Evolutionary conservation across 2,888 invertebrate genomes (phyloP).

Genomic region (Spialia ferax): DNA sequence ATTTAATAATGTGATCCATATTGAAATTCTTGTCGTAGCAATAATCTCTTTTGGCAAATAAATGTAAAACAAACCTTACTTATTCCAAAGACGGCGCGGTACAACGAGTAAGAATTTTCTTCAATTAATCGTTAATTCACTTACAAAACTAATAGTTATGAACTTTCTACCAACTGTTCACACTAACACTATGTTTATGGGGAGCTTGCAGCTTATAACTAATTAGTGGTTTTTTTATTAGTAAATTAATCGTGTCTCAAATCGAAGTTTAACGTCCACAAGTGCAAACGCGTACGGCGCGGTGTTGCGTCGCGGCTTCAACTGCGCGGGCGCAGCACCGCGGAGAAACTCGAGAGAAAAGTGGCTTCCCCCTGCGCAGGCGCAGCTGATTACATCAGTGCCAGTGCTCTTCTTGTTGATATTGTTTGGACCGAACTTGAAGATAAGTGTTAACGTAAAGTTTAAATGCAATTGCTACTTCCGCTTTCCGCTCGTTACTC

Average conservation of each 20-base stretch:
- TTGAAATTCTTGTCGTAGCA: no score
- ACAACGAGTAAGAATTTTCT: slow-evolving; percentile 53
- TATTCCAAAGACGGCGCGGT: slow-evolving; percentile 63
- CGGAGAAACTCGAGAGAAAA: slow-evolving; percentile 82
- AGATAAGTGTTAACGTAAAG: slow-evolving; percentile 30
- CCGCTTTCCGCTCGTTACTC: slow-evolving; percentile 58
- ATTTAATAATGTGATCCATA: no score
- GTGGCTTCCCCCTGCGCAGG: slow-evolving; percentile 66
- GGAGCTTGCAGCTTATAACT: neutral
- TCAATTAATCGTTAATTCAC: slow-evolving; percentile 54
- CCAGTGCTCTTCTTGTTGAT: slow-evolving; percentile 65
- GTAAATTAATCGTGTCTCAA: neutral
- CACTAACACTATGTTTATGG: slow-evolving; percentile 50
- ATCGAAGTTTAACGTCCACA: slow-evolving; percentile 7
- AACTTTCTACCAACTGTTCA: slow-evolving; percentile 66
- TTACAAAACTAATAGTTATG: no score
- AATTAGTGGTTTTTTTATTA: neutral
- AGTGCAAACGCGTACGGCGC: slow-evolving; percentile 52
- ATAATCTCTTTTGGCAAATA: neutral
- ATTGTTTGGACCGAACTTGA: slow-evolving; percentile 52
- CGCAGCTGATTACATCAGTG: slow-evolving; percentile 78
- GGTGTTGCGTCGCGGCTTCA: slow-evolving; percentile 61
- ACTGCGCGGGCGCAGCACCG: slow-evolving; percentile 70
- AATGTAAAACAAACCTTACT: slow-evolving; percentile 68
- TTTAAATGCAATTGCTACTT: slow-evolving; percentile 52